Percentiles rank a stretch among this genome's conserved stretches.
Evolutionary conservation across 2,113 vertebrate genomes (phyloP).

Genomic region (Cricetomys ansorgei): DNA sequence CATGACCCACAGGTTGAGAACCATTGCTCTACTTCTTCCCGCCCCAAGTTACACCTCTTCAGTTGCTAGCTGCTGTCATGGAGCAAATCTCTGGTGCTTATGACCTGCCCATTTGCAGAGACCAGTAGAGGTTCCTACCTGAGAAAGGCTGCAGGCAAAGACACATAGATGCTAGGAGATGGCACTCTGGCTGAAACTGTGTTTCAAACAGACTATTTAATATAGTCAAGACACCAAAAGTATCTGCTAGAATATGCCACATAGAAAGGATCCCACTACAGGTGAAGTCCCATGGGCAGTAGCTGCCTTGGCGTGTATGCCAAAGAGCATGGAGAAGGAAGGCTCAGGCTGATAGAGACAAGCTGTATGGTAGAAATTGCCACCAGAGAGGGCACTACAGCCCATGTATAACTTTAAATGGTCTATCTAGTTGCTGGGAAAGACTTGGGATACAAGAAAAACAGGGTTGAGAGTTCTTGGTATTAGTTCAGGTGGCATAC

Average conservation of each 20-base stretch:
- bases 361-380: no score
- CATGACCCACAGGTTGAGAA: no score
- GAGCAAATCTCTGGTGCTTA: neutral
- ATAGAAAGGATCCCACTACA: no score
- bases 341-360: neutral
- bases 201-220: neutral
- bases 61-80: neutral
- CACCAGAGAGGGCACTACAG: neutral
- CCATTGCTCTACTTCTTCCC: neutral
- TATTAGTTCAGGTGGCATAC: neutral
- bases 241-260: neutral
- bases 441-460: neutral
- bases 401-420: neutral
- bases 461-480: neutral
- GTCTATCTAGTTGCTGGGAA: neutral
- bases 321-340: neutral
- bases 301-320: neutral
- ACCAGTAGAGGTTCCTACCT: neutral
- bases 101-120: neutral
- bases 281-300: neutral
- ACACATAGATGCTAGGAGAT: neutral
- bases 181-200: neutral
- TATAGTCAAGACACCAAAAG: neutral
- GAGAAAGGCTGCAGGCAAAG: neutral
- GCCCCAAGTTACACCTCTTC: neutral